Evolutionary conservation across 2,888 invertebrate genomes (phyloP), one percentile per base, ranked within the genome.

Genomic region (Ectemnius continuus): DNA sequence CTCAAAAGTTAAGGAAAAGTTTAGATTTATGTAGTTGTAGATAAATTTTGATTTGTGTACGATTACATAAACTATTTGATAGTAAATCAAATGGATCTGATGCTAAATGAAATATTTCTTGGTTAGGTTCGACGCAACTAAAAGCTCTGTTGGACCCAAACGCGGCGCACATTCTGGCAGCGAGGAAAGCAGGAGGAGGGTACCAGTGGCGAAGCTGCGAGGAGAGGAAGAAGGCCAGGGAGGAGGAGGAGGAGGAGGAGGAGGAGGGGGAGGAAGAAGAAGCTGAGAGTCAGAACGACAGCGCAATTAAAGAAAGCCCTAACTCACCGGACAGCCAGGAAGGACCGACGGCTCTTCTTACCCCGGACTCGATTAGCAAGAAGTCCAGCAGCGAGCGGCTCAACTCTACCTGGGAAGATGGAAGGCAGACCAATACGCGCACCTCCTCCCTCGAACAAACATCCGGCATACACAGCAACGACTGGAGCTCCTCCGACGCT

Each of bases 401-500:
- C 16, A 76, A 73, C 47, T 62, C 71, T 23, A 81, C 76, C 58
- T 80, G 76, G 73, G 80, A 83, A 14, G 75, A 78, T n/a, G 74
- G 66, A 16, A 73, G 71, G 16, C 78, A 73, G 61, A 65, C 70
- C 52, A 62, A 58, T 20, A 83, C 74, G 2, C 71, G 63, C 4
- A 56, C 60, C 14, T 73, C 75, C 26, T 83, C 73, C 26, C 64
- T 78, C 47, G 85, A 87, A 5, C 83, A 87, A 71, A 86, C 84
- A 68, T 87, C 85, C 65, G 84, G 86, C 67, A 82, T 86, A 59
- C 87, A 85, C 36, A 87, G 84, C 65, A 84, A 84, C 68, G 83
- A 84, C 26, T 86, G 85, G 79, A 87, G 83, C 57, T 78, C 75
- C 57, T 78, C 75, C 11, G 81, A 85, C 18, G 79, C 78, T 2